These are phyloP conservation scores for Heteromyza rotundicornis DNA, from an alignment of 2,888 invertebrate species.

Conservation along the genomic window DNA sequence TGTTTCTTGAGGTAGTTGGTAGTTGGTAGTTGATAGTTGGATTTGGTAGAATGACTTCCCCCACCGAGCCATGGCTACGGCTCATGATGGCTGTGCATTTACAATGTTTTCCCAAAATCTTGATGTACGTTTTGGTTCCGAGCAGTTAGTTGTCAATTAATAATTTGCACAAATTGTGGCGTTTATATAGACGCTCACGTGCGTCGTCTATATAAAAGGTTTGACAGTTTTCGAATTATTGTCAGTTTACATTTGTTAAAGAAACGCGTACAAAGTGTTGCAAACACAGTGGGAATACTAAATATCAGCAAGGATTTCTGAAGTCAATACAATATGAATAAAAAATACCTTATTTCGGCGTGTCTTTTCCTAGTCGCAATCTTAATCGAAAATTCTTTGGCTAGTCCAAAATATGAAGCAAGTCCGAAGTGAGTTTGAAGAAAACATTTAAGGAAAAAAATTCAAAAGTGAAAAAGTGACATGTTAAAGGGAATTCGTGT, in stretches of 20 bases:
- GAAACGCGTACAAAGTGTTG: conserved; percentile 6
- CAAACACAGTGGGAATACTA: not conserved
- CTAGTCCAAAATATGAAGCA: conserved; percentile 44
- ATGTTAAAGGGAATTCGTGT: no score
- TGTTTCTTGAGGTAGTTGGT: conserved; percentile 20
- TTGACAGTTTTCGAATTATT: conserved; percentile 19
- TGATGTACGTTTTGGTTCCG: conserved; percentile 23
- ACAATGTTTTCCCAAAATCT: not conserved
- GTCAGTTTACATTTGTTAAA: conserved; percentile 36
- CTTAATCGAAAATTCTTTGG: conserved; percentile 31
- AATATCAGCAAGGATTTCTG: not conserved
- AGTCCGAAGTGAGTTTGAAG: conserved; percentile 46
- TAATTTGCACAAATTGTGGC: conserved; percentile 46
- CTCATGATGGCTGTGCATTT: conserved; percentile 9
- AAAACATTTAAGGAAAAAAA: no score
- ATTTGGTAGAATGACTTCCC: conserved; percentile 44
- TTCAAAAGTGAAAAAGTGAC: no score
- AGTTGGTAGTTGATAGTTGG: conserved; percentile 37
- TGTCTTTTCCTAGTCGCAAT: conserved; percentile 25
- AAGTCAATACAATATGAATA: conserved; percentile 33
- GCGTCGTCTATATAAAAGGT: conserved; percentile 15
- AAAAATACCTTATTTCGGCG: conserved; percentile 22
- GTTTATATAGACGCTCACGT: conserved; percentile 30
- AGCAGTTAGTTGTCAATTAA: conserved; percentile 39
- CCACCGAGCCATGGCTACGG: conserved; percentile 23